Evolutionary conservation across 2,797 vertebrate species (phyloP), one percentile per base, ranked within the genome.

Genomic region (Clamator glandarius): DNA sequence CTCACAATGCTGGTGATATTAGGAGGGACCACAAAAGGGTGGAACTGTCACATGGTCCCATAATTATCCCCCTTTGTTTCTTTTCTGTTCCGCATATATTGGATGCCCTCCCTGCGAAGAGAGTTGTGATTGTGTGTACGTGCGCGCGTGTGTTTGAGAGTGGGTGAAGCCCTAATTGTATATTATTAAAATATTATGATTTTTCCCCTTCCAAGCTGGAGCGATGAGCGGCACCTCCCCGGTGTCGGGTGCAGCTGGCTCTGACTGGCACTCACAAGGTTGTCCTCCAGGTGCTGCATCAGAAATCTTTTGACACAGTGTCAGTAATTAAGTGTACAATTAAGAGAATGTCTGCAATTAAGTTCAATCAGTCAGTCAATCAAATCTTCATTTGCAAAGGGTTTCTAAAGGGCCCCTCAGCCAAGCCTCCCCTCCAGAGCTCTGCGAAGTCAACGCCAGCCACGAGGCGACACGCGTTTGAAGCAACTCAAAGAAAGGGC

Each of bases 261-360:
- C 29, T 87, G 42, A 96, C 95, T 96, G 95, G 95, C 96, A 91
- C 89, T 87, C 24, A 36, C 91, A 96, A 97, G 96, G 95, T 95
- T 97, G 91, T 96, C 97, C 92, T 96, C 95, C 97, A 97, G 97
- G 97, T 97, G 96, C 95, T 96, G 94, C 95, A 84, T 28, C 95
- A 97, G 92, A 96, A 97, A 92, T 97, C 97, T 96, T 97, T 96
- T 97, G 97, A 97, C 96, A 96, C 95, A 94, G 95, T 97, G 96
- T 97, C 96, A 92, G 96, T 97, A 97, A 97, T 97, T 97, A 97
- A 97, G 96, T 95, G 96, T 94, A 97, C 94, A 97, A 97, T 97
- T 97, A 96, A 90, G 92, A 96, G 97, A 96, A 97, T 92, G 95
- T 64, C 92, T 96, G 96, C 95, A 97, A 97, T 97, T 97, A 97